Conservation (phyloP, 2,797 vertebrate genomes). For the Alca torda region DNA sequence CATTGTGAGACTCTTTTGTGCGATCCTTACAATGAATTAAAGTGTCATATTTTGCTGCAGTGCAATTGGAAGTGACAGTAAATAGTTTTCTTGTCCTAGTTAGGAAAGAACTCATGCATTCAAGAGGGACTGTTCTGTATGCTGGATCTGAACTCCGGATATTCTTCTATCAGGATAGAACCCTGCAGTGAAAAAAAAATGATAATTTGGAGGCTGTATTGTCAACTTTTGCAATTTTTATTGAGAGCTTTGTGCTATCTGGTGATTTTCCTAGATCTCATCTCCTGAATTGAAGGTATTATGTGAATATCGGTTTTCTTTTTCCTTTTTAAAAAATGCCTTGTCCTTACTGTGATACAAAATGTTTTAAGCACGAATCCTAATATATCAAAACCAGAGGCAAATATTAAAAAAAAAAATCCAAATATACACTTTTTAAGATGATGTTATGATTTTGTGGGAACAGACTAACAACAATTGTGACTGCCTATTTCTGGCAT, state of each 20-base stretch:
- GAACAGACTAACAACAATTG: not conserved
- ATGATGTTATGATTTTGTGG: not conserved
- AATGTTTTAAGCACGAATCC: not conserved
- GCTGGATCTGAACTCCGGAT: not conserved
- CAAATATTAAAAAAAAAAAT: not conserved
- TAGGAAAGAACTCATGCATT: not conserved
- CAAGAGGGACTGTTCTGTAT: not conserved
- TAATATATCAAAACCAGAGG: fast-evolving
- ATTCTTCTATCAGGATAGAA: not conserved
- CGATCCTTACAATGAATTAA: not conserved
- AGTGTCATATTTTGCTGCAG: not conserved
- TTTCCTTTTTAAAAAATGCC: not conserved
- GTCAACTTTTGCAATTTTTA: not conserved
- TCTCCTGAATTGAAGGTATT: not conserved
- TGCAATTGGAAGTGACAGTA: not conserved
- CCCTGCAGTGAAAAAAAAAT: not conserved
- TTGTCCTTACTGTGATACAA: not conserved
- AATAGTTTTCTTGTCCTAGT: not conserved
- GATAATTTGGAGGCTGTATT: not conserved
- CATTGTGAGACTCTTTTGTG: not conserved
- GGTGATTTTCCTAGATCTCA: not conserved
- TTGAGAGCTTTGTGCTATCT: not conserved
- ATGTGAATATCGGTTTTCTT: not conserved
- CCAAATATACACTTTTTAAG: not conserved
- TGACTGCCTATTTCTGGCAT: not conserved